Evolutionary conservation across 2,113 vertebrate genomes (phyloP).

Genomic region (Machaerirhynchus nigripectus): DNA sequence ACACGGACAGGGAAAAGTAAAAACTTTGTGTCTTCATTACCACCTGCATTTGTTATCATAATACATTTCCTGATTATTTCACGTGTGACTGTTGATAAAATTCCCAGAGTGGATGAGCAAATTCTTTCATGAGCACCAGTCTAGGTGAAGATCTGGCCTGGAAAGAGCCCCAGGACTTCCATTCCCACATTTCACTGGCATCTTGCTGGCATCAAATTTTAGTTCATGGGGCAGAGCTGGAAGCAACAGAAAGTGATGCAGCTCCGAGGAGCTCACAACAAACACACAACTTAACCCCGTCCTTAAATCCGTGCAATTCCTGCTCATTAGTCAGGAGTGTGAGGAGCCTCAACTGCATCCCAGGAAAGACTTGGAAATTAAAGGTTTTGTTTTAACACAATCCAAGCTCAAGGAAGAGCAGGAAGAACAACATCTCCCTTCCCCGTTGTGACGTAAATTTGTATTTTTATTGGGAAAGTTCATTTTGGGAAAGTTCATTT

Average conservation of each 20-base stretch:
- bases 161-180: neutral
- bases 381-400: neutral
- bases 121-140: neutral
- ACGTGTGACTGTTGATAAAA: accelerated
- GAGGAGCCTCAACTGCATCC: neutral
- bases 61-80: neutral
- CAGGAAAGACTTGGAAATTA: neutral
- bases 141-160: neutral
- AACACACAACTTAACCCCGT: neutral
- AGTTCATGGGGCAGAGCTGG: neutral
- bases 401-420: neutral
- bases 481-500: neutral
- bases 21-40: neutral
- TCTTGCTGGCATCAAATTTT: neutral
- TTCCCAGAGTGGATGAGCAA: neutral
- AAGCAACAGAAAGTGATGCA: neutral
- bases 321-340: neutral
- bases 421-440: neutral
- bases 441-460: neutral
- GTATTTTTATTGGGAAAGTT: neutral
- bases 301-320: neutral
- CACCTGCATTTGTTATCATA: neutral
- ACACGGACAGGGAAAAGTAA: neutral
- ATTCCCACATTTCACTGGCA: neutral
- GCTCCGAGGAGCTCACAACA: neutral